Evolutionary conservation across 1,140 invertebrate species (phyloP), one percentile per base, ranked within the genome.

Genomic region (Lepidurus couesii): DNA sequence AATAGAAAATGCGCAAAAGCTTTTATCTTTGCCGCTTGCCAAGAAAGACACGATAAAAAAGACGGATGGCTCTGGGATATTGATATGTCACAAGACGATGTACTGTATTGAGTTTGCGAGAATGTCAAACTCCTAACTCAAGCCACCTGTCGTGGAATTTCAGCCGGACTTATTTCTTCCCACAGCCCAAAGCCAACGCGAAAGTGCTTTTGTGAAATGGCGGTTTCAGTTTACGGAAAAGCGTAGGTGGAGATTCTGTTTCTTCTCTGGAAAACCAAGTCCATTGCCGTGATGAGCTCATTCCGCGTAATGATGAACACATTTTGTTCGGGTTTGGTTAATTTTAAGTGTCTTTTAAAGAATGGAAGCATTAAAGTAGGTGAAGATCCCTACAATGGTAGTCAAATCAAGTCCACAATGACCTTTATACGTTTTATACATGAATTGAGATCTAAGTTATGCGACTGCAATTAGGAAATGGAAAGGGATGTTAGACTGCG

Each of bases 121-220:
- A 65, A 65, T 65, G 13, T 9, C 9, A 65, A 65, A 65, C 16
- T 21, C 53, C 21, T 65, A n/a, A 7, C 53, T n/a, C 13, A 7
- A 65, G 53, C 53, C 53, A 65, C 53, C 53, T 65, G 53, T 65
- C 53, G 53, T 16, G 53, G 53, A 65, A 65, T 65, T 65, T 21
- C n/a, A 9, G 13, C 53, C 21, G 9, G 16, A 7, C 53, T 7
- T 16, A 7, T 9, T 65, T 16, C 53, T 65, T 65, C 53, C 53
- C 53, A 65, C 47, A 65, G 13, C 21, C 13, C 47, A 16, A 0
- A 65, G 9, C 13, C 13, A 21, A 7, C 53, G 45, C 45, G 1
- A 47, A 47, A 4, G 34, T 34, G 45, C 45, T 7, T 47, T 21
- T 13, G 16, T 21, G 21, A 21, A 65, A 65, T 11, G 53, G 53